Evolutionary conservation across 2,797 vertebrate species (phyloP).

Genomic region (Chiropotes sagulatus): DNA sequence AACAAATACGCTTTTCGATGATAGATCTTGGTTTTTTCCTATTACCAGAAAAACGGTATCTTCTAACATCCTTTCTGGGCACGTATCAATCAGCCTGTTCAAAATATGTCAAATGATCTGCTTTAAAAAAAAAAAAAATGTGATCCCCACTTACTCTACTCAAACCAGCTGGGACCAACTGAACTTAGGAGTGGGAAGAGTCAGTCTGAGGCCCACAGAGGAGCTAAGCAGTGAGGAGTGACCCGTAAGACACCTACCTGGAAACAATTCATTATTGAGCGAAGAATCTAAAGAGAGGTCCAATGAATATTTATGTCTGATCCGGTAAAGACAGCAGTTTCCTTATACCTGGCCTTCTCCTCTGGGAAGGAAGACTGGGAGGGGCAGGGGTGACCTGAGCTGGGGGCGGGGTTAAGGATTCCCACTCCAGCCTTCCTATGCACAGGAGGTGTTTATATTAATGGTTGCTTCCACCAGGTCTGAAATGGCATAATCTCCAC

Average conservation of each 20-base stretch:
- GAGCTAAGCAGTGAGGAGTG: background rate
- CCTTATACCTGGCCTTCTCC: background rate
- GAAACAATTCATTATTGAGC: conserved; percentile 72
- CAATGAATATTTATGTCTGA: background rate
- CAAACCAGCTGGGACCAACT: background rate
- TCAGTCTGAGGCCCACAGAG: background rate
- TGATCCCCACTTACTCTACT: background rate
- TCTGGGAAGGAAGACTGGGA: conserved; percentile 53
- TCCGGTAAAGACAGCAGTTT: background rate
- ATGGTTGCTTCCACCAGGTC: background rate
- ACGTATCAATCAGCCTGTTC: background rate
- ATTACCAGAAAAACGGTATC: background rate
- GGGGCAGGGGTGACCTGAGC: background rate
- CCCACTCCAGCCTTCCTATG: background rate
- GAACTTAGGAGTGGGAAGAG: background rate
- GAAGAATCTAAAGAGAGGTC: background rate
- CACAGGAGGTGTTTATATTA: background rate
- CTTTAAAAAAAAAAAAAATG: background rate
- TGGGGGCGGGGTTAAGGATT: conserved; percentile 52
- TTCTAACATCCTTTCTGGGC: conserved; percentile 11
- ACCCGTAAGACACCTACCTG: conserved; percentile 66
- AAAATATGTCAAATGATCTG: background rate
- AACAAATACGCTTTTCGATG: background rate
- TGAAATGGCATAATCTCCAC: background rate
- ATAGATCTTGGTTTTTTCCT: background rate